Evolutionary conservation across 2,113 vertebrate species (phyloP).

Genomic region (Phainopepla nitens): DNA sequence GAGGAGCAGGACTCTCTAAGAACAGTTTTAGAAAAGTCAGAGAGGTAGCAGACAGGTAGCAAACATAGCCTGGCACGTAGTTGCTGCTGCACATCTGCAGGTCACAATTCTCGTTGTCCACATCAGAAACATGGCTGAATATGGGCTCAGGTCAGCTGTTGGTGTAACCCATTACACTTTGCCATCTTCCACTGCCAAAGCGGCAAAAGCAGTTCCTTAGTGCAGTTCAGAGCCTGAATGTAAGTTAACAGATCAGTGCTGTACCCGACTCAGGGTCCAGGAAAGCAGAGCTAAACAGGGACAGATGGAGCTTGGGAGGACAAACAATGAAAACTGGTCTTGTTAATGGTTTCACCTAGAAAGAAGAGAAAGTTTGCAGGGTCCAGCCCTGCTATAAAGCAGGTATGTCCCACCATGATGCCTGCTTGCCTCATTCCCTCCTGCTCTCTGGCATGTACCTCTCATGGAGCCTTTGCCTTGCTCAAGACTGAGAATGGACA

Average conservation of each 20-base stretch:
- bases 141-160: neutral
- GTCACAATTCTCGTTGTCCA: neutral
- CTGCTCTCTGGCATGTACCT: accelerated
- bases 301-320: neutral
- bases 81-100: neutral
- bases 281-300: neutral
- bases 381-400: neutral
- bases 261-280: neutral
- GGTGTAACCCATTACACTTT: neutral
- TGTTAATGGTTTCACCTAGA: neutral
- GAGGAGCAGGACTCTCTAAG: neutral
- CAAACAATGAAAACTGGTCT: neutral
- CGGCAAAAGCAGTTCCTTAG: too few species aligned
- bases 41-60: neutral
- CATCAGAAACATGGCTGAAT: neutral
- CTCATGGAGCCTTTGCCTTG: neutral
- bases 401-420: neutral
- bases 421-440: neutral
- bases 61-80: neutral
- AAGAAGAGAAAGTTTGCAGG: neutral
- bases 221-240: neutral
- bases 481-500: neutral
- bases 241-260: neutral
- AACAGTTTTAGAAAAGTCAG: neutral
- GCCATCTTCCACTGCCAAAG: neutral